Evolutionary conservation across 2,113 vertebrate species (phyloP).

Genomic region (Tachycineta bicolor): DNA sequence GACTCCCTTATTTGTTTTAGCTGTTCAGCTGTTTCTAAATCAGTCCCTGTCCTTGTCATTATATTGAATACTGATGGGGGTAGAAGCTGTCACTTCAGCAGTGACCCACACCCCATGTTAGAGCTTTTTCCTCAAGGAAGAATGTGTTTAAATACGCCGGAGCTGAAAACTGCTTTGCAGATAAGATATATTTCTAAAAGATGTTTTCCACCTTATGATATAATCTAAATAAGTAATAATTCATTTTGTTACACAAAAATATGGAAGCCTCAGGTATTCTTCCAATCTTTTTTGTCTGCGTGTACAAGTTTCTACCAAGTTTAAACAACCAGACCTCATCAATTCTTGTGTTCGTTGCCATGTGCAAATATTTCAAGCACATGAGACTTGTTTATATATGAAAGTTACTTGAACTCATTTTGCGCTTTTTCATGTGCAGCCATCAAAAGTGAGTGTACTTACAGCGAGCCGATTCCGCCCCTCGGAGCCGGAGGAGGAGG

Average conservation of each 20-base stretch:
- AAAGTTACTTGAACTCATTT: not conserved
- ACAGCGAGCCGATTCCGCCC: rapidly evolving
- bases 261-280: rapidly evolving
- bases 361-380: not conserved
- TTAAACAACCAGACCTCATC: not conserved
- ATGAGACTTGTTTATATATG: not conserved
- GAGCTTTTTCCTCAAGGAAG: not conserved
- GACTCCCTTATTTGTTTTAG: not conserved
- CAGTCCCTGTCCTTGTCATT: not conserved
- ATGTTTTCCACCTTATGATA: not conserved
- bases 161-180: not conserved
- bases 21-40: not conserved
- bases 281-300: not conserved
- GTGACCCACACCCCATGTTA: not conserved
- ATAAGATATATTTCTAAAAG: not conserved
- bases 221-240: not conserved
- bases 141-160: not conserved
- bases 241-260: not conserved
- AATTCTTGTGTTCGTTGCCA: not conserved
- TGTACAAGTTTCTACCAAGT: rapidly evolving
- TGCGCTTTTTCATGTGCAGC: not conserved
- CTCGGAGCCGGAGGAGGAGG: rapidly evolving
- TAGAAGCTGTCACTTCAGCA: not conserved
- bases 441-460: not conserved
- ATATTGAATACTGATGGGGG: not conserved